These are phyloP conservation scores for Glyphotaelius pellucidus DNA, from an alignment of 2,888 invertebrate species.

Conservation along the genomic window DNA sequence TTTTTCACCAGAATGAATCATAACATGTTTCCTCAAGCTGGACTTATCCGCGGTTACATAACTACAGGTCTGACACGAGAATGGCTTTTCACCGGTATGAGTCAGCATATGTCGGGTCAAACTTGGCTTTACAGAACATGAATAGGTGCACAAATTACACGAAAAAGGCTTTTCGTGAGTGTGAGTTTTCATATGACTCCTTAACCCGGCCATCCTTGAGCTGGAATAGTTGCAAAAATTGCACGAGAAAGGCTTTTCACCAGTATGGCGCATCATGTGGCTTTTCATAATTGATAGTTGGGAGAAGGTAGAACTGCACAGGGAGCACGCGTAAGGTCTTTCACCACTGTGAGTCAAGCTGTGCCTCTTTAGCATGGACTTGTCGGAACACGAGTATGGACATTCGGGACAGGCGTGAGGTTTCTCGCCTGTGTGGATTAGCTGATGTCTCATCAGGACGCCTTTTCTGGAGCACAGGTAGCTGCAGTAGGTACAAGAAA, in stretches of 20 bases:
- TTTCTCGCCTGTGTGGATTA: not conserved
- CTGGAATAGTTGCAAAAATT: not conserved
- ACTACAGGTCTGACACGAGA: not conserved
- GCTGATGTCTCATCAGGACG: not conserved
- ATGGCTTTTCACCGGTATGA: slow-evolving; percentile 7
- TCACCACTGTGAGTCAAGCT: slow-evolving; percentile 10
- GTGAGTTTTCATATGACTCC: not conserved
- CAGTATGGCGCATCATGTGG: not conserved
- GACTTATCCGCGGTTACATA: not conserved
- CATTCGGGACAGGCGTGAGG: not conserved
- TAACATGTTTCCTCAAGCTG: not conserved
- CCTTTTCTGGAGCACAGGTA: not conserved
- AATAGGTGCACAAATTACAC: not conserved
- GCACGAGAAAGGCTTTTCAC: not conserved
- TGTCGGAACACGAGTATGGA: not conserved
- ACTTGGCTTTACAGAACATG: not conserved
- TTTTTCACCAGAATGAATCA: slow-evolving; percentile 22
- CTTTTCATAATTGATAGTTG: not conserved
- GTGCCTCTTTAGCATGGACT: not conserved
- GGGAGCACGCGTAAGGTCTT: slow-evolving; percentile 8
- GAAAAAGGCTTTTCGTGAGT: slow-evolving; percentile 2
- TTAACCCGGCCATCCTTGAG: not conserved
- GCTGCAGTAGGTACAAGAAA: slow-evolving; percentile 3
- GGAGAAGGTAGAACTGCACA: not conserved
- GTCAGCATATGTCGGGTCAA: not conserved